Conservation (phyloP, 2,113 vertebrate genomes). For the Proterorhinus semilunaris region DNA sequence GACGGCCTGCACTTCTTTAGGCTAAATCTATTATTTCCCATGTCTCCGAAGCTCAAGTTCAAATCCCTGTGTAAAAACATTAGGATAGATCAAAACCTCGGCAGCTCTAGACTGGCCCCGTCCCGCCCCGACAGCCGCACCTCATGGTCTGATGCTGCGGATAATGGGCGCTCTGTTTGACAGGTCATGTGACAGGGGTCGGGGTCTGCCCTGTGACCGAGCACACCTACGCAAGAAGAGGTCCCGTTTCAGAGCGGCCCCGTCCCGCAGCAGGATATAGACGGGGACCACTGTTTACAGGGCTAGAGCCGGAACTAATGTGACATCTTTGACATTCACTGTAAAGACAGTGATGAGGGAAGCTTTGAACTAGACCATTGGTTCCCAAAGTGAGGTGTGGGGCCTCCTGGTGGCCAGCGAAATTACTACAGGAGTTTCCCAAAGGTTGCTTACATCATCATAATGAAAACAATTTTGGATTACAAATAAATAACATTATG, state of each 20-base stretch:
- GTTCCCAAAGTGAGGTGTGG: background rate
- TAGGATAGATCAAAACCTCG: constrained; percentile 21
- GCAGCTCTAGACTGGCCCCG: constrained; percentile 7
- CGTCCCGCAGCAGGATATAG: constrained; percentile 6
- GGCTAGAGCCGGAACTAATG: background rate
- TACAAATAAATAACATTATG: no score
- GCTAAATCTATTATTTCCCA: constrained; percentile 1
- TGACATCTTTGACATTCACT: background rate
- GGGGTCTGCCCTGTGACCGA: constrained; percentile 14
- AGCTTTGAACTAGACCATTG: background rate
- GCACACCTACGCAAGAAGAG: constrained; percentile 5
- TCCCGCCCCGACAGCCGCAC: constrained; percentile 7
- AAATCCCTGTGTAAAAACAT: constrained; percentile 11
- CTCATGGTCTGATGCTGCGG: constrained; percentile 12
- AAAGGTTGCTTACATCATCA: background rate
- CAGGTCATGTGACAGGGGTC: constrained; percentile 40
- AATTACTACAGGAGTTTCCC: background rate
- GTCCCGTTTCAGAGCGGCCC: constrained; percentile 1
- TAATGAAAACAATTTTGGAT: no score
- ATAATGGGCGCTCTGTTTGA: constrained; percentile 51
- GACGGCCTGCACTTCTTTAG: constrained; percentile 15
- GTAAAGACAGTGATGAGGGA: background rate
- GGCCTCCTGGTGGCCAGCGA: background rate
- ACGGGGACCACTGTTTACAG: background rate
- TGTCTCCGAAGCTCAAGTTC: background rate